Evolutionary conservation across 1,140 invertebrate species (phyloP).

Genomic region (Akabosia matsudoensis): DNA sequence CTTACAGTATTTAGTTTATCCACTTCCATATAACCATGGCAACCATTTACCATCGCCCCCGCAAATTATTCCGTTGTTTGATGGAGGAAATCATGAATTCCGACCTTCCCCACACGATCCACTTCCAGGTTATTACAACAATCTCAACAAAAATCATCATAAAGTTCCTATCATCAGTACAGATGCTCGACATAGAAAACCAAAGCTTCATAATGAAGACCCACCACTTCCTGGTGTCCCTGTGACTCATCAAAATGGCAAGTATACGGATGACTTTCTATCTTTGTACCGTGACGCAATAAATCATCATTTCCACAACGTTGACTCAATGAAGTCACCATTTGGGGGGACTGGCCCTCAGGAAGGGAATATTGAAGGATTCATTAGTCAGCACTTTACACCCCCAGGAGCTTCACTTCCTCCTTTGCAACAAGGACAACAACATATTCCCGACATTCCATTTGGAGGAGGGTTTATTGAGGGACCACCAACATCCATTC

Average conservation of each 20-base stretch:
- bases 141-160: neutral
- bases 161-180: neutral
- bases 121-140: neutral
- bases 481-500: neutral
- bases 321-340: neutral
- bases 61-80: slow-evolving; percentile 18
- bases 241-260: neutral
- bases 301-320: slow-evolving; percentile 11
- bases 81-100: neutral
- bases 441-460: neutral
- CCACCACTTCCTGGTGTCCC: slow-evolving; percentile 18
- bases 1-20: slow-evolving; percentile 41
- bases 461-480: neutral
- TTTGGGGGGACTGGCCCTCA: neutral
- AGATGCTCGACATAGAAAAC: neutral
- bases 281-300: slow-evolving; percentile 20
- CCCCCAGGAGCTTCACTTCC: neutral
- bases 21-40: slow-evolving; percentile 17
- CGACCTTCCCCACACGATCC: neutral
- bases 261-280: slow-evolving; percentile 22
- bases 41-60: slow-evolving; percentile 37
- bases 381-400: slow-evolving; percentile 4
- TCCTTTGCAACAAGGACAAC: slow-evolving; percentile 4
- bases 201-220: neutral
- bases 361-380: neutral